A percentile compares a stretch with the other conserved stretches of the same genome.
These are phyloP conservation scores for Liposcelis brunnea DNA, from an alignment of 2,888 invertebrate genomes.

Conservation along the genomic window DNA sequence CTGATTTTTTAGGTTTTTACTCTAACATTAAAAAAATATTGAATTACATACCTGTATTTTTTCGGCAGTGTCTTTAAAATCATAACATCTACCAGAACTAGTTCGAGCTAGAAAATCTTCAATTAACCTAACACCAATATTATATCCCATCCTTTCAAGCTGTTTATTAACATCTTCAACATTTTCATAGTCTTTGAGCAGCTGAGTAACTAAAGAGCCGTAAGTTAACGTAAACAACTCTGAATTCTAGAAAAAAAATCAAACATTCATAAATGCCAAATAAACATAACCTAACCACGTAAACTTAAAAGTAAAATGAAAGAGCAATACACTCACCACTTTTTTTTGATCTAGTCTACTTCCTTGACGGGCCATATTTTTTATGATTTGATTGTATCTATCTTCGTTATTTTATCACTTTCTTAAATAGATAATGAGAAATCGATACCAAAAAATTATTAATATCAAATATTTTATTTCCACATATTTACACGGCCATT, in stretches of 20 bases:
- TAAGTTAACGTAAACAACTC: constrained; percentile 95
- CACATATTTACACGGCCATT: too few species aligned
- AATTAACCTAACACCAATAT: constrained; percentile 92
- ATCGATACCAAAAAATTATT: too few species aligned
- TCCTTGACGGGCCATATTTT: constrained; percentile 48
- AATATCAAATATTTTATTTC: too few species aligned
- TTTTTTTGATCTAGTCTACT: constrained; percentile 56
- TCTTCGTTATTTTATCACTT: too few species aligned
- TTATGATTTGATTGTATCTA: too few species aligned
- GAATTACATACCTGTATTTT: constrained; percentile 63
- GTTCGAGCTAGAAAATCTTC: constrained; percentile 95
- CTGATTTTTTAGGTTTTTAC: constrained; percentile 8
- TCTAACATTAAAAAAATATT: constrained; percentile 19
- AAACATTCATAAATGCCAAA: background rate
- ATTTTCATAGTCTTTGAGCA: constrained; percentile 91
- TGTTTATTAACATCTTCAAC: constrained; percentile 97
- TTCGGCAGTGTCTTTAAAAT: constrained; percentile 94
- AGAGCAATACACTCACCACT: constrained; percentile 39
- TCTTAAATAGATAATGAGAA: too few species aligned
- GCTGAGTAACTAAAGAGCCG: constrained; percentile 91
- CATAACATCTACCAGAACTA: constrained; percentile 74
- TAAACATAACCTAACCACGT: background rate
- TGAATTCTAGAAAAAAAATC: constrained; percentile 53
- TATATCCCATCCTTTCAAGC: constrained; percentile 87
- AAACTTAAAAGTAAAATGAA: background rate